Evolutionary conservation across 2,888 invertebrate species (phyloP).

Genomic region (Acleris emargana): DNA sequence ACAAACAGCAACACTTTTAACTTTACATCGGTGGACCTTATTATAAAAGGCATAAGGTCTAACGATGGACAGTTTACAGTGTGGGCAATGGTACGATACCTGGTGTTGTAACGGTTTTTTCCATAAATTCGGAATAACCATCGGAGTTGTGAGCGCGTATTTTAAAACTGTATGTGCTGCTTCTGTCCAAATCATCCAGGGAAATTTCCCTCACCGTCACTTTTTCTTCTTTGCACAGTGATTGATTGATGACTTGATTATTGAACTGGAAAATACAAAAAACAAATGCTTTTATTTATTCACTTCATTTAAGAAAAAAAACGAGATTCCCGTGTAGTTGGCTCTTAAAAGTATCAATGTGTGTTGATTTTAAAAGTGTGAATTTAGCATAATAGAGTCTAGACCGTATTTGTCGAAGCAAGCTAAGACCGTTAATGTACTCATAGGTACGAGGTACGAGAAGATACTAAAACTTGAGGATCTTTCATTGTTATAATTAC

Average conservation of each 20-base stretch:
- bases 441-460: constrained; percentile 22
- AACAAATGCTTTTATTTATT: background rate
- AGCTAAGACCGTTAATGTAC: constrained; percentile 21
- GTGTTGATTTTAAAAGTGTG: too few relatives aligned
- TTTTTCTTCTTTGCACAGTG: constrained; percentile 25
- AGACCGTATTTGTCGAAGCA: too few relatives aligned
- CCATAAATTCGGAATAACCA: constrained; percentile 62
- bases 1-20: too few relatives aligned
- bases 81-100: constrained; percentile 45
- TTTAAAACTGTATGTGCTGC: constrained; percentile 65
- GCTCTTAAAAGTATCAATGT: too few relatives aligned
- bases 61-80: too few relatives aligned
- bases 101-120: constrained; percentile 41
- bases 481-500: too few relatives aligned
- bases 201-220: constrained; percentile 12
- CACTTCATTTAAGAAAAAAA: too few relatives aligned
- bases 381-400: too few relatives aligned
- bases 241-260: constrained; percentile 15
- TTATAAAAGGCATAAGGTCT: too few relatives aligned
- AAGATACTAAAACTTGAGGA: background rate
- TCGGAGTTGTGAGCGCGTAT: constrained; percentile 66
- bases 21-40: too few relatives aligned
- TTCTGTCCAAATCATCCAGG: constrained; percentile 40
- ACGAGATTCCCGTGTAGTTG: too few relatives aligned
- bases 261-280: constrained; percentile 25